Evolutionary conservation across 2,888 invertebrate genomes (phyloP).

Genomic region (Ommatoiulus sabulosus): DNA sequence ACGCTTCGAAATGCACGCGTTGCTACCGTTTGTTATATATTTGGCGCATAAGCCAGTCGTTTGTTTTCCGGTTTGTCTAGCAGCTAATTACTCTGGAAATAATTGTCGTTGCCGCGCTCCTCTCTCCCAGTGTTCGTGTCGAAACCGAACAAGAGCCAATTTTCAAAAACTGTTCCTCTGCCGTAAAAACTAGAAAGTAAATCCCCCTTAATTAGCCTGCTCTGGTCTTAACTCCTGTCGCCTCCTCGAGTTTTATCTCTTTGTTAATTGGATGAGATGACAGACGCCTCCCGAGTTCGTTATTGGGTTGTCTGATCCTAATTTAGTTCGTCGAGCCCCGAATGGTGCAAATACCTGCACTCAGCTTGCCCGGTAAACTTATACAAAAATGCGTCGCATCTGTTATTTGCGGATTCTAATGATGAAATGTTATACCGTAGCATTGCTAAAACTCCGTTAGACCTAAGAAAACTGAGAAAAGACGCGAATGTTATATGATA

Average conservation of each 20-base stretch:
- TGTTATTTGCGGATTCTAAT: not conserved
- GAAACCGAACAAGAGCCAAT: conserved; percentile 34
- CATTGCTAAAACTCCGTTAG: no score
- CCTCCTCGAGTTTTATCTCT: conserved; percentile 18
- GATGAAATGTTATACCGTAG: no score
- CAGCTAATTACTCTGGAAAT: conserved; percentile 34
- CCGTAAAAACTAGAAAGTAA: conserved; percentile 26
- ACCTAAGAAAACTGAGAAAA: no score
- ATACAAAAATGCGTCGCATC: not conserved
- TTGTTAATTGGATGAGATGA: conserved; percentile 34
- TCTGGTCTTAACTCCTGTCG: conserved; percentile 17
- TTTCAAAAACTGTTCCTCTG: conserved; percentile 15
- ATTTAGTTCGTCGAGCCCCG: not conserved
- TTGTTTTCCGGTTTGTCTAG: conserved; percentile 6
- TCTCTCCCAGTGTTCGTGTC: not conserved
- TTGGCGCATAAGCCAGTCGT: conserved; percentile 1
- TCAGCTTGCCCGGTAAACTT: not conserved
- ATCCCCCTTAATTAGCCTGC: conserved; percentile 34
- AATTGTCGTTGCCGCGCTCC: not conserved
- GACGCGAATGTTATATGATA: no score
- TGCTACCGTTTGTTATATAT: conserved; percentile 2
- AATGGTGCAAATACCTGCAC: not conserved
- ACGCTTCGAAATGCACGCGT: not conserved
- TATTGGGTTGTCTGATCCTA: conserved; percentile 20
- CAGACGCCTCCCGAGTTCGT: not conserved